Evolutionary conservation across 2,888 invertebrate species (phyloP), one percentile per base, ranked within the genome.

Genomic region (Drosophila niveifrons): DNA sequence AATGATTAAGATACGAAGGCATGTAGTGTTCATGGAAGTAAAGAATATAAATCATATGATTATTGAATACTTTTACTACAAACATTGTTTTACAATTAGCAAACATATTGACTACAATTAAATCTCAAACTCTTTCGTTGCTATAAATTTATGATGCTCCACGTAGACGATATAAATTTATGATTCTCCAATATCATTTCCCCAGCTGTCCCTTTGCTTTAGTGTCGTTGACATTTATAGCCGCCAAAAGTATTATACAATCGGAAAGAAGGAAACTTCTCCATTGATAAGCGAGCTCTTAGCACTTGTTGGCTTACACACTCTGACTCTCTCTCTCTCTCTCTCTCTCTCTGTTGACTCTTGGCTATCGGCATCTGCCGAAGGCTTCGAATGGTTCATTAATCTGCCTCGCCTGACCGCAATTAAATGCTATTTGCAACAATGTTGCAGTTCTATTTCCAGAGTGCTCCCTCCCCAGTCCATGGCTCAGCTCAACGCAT

Each of bases 361-460:
- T 18, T 50, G 3, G n/a, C 36, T 50, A 39, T 51, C 41, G 39
- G 17, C 13, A 36, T 50, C 15, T 44, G 10, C 34, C 11, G 36
- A 6, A 2, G 36, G 15, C 52, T 44, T 44, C 36, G 67, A 65
- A 58, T 41, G 69, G 68, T 67, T 74, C 77, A 62, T 69, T 88
- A 84, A 89, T 84, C 89, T 72, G 70, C 50, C 63, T 70, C 72
- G 80, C 48, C 59, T 66, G 75, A 75, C 72, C 75, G 66, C 79
- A 80, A 78, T 72, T 69, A 72, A 70, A 68, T 69, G 68, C 74
- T 64, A 64, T 71, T 85, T 66, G 73, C 87, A 80, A 83, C 84
- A 78, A 53, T 74, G 84, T 80, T 73, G 81, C 69, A 18, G 48
- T 62, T 64, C 83, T 86, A 75, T 86, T 69, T 77, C 56, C 64